Conservation (phyloP, 2,888 invertebrate species). For the Heliothis peltigera region DNA sequence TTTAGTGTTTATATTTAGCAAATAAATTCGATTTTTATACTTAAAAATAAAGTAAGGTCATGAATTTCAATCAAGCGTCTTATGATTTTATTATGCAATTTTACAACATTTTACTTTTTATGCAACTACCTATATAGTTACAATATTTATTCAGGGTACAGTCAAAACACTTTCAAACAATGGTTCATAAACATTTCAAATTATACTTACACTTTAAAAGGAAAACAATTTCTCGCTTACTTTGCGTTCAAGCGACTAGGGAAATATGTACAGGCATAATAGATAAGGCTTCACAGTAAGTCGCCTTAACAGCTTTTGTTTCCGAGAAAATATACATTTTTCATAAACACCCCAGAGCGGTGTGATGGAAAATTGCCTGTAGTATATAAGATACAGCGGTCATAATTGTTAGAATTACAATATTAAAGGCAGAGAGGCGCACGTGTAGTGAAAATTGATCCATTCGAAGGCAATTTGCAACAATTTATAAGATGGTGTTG, state of each 20-base stretch:
- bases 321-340: conserved; percentile 82
- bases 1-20: conserved; percentile 19
- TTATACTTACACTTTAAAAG: conserved; percentile 72
- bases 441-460: conserved; percentile 73
- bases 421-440: conserved; percentile 62
- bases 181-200: conserved; percentile 75
- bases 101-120: conserved; percentile 5
- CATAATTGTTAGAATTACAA: conserved; percentile 76
- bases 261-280: conserved; percentile 81
- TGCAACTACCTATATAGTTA: conserved; percentile 15
- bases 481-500: conserved; percentile 67
- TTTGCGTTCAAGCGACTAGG: conserved; percentile 81
- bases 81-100: neutral
- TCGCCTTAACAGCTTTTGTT: conserved; percentile 84
- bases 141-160: conserved; percentile 29
- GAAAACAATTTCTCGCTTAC: conserved; percentile 86
- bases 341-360: conserved; percentile 70
- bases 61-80: neutral
- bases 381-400: conserved; percentile 69
- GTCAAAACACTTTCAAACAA: conserved; percentile 58
- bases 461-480: conserved; percentile 73
- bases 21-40: neutral
- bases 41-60: no score
- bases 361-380: conserved; percentile 80
- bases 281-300: conserved; percentile 82